Evolutionary conservation across 2,888 invertebrate species (phyloP).

Genomic region (Drosophila ustulata): DNA sequence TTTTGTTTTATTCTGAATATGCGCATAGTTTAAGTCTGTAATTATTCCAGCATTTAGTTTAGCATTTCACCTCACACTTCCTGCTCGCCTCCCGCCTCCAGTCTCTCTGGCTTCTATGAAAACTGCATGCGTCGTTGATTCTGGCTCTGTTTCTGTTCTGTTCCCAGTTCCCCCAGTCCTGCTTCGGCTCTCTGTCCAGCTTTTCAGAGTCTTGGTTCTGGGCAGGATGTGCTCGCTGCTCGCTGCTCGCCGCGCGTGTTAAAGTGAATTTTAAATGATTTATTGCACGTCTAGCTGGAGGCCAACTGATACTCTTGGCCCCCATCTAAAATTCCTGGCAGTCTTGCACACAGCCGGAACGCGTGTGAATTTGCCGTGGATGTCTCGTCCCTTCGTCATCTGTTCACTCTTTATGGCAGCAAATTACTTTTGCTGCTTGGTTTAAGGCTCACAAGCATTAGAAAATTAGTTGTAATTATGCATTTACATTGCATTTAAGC

Average conservation of each 20-base stretch:
- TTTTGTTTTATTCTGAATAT: conserved; percentile 60
- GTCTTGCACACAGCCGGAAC: not conserved
- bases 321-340: conserved; percentile 35
- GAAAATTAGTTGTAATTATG: conserved; percentile 62
- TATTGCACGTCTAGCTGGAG: conserved; percentile 57
- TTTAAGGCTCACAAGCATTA: conserved; percentile 50
- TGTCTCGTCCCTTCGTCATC: not conserved
- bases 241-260: conserved; percentile 59
- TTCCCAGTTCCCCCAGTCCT: conserved; percentile 12
- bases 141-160: conserved; percentile 18
- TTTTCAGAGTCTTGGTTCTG: not conserved
- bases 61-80: conserved; percentile 48
- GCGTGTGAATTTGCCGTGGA: conserved; percentile 28
- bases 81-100: too few relatives aligned
- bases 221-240: conserved; percentile 16
- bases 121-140: conserved; percentile 53
- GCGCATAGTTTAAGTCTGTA: conserved; percentile 78
- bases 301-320: conserved; percentile 34
- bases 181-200: not conserved
- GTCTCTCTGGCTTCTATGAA: conserved; percentile 28
- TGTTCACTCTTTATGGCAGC: conserved; percentile 4
- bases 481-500: conserved; percentile 44
- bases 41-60: conserved; percentile 79
- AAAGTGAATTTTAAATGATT: conserved; percentile 78
- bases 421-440: conserved; percentile 25